Conservation (phyloP, 2,113 vertebrate species). For the Carassius auratus region DNA sequence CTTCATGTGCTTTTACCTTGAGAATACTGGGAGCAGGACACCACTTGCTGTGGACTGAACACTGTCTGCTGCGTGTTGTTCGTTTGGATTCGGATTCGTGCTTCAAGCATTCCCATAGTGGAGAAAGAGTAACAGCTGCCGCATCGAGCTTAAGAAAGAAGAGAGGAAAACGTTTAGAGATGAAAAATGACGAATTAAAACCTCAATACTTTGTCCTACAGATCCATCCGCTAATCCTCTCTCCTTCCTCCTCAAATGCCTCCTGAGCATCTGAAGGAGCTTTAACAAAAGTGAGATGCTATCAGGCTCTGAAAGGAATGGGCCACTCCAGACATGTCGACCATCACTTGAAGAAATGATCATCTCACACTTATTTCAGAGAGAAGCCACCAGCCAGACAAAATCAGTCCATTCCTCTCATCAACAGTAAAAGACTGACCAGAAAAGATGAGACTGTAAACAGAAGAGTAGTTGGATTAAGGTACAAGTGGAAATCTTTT, state of each 20-base stretch:
- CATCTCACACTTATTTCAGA: not conserved
- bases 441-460: not conserved
- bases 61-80: conserved; percentile 85
- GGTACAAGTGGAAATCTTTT: not conserved
- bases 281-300: not conserved
- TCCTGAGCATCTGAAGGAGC: conserved; percentile 1
- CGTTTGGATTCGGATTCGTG: conserved; percentile 87
- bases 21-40: conserved; percentile 93
- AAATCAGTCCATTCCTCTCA: not conserved
- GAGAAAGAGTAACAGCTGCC: conserved; percentile 95
- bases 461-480: not conserved
- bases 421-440: not conserved
- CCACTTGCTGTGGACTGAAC: conserved; percentile 90
- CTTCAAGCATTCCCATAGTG: conserved; percentile 92
- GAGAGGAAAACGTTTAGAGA: not conserved
- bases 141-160: conserved; percentile 75
- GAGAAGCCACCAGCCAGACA: not conserved
- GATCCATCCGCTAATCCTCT: not conserved
- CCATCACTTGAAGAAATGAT: not conserved
- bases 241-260: not conserved
- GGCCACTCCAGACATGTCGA: conserved; percentile 1
- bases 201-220: not conserved
- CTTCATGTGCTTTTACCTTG: conserved; percentile 80
- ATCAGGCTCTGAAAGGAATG: not conserved
- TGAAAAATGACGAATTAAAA: not conserved